phyloP scores from a whole-genome alignment of 2,113 vertebrate genomes.

The Paralichthys olivaceus region DNA sequence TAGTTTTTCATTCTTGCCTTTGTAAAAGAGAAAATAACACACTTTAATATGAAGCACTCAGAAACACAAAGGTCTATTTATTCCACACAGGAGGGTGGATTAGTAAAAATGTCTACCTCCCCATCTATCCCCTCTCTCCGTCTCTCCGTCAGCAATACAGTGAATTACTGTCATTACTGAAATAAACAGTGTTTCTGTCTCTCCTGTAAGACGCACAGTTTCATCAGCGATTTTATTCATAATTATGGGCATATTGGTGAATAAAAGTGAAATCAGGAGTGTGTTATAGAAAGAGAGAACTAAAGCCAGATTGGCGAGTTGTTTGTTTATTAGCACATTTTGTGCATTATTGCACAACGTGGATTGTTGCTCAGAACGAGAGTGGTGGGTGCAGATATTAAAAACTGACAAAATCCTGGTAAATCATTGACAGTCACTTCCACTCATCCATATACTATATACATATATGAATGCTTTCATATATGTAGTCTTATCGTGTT shows the following conservation, averaged over 20 bases:
- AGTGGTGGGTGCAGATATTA: not conserved
- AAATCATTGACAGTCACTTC: conserved; percentile 21
- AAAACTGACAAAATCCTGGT: not conserved
- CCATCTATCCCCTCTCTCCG: not conserved
- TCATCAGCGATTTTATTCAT: not conserved
- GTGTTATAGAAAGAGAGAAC: not conserved
- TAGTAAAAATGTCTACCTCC: not conserved
- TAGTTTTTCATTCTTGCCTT: not conserved
- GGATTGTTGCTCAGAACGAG: not conserved
- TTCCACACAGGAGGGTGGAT: not conserved
- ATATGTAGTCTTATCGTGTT: conserved; percentile 29
- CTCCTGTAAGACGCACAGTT: not conserved
- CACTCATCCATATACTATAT: not conserved
- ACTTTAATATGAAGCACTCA: not conserved
- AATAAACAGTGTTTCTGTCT: not conserved
- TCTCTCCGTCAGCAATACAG: not conserved
- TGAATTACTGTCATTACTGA: not conserved
- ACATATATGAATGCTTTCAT: conserved; percentile 36
- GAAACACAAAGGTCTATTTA: not conserved
- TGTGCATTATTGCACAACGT: not conserved
- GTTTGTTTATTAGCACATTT: not conserved
- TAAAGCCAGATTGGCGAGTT: not conserved
- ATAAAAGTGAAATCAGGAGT: not conserved
- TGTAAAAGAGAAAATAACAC: not conserved
- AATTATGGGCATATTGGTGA: not conserved